Base-by-base conservation (phyloP, 2,888 invertebrate species). In the Geophilus truncorum region DNA sequence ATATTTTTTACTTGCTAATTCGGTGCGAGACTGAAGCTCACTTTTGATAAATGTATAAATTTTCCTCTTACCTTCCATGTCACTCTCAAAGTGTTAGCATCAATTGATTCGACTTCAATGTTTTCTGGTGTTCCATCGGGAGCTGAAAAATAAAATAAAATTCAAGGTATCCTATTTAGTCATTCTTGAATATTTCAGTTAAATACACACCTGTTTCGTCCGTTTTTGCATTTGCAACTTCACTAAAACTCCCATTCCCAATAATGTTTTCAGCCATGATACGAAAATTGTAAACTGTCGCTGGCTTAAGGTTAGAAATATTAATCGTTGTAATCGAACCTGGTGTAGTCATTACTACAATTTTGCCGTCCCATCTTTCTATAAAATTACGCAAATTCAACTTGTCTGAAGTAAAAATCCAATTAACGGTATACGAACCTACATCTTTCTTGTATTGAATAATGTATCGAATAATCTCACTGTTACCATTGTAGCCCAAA, bases 181-280 rank as follows among this genome's bases (percentile, higher is more conserved):
- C n/a, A n/a, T n/a, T n/a, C n/a, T n/a, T n/a, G n/a, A n/a, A n/a
- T n/a, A n/a, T n/a, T n/a, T n/a, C n/a, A n/a, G n/a, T n/a, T n/a
- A n/a, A n/a, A n/a, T n/a, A n/a, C n/a, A 15, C 32, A 80, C 76
- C 77, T n/a, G 23, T 78, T 28, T 78, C 78, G 15, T 78, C 78
- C 5, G 78, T 78, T 78, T 45, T 78, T 7, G 40, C 45, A 40
- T 36, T 40, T 7, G 23, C 78, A 23, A 45, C 18, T 21, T 25
- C 78, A 78, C 78, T 78, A 18, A 36, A 40, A 9, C 40, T 78
- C 7, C 78, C 23, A 40, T 78, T 78, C 7, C 78, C 78, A 78
- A 78, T 36, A 10, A 15, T n/a, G 23, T 78, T 78, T 28, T 78
- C 40, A 18, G 78, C 78, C 36, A 78, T 40, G 7, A 78, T 15